Evolutionary conservation across 1,140 invertebrate species (phyloP), one percentile per base, ranked within the genome.

Genomic region (Cepaea nemoralis): DNA sequence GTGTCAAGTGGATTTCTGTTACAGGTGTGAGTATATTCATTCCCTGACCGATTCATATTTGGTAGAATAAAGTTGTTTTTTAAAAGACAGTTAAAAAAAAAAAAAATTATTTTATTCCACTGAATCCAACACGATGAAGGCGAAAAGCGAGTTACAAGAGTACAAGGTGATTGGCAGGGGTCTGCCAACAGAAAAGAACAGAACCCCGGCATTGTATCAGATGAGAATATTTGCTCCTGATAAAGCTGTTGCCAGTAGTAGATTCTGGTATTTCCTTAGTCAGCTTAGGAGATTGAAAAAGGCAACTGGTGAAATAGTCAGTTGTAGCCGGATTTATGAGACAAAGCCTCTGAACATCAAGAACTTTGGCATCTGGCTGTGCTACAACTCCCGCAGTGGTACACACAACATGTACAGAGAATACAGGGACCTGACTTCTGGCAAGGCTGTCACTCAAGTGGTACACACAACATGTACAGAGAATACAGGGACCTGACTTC

Each of bases 391-490:
- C 0, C 94, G 99, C 78, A 99, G 97, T 70, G 99, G 98, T 76
- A 99, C 97, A 50, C 99, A 99, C 93, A 99, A 99, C 93, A 99
- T 99, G 98, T 99, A 99, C 95, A 94, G 98, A 77, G 99, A 99
- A 93, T 99, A 99, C 93, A 94, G 99, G 86, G 99, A 99, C 91
- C 92, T 99, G 85, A 96, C 96, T 63, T 95, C 97, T 6, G 95
- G 96, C 76, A 97, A 96, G 80, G 99, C 98, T 71, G 98, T 99
- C 5, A 99, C 98, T 35, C 97, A 99, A n/a, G n/a, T n/a, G n/a
- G n/a, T n/a, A n/a, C n/a, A n/a, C n/a, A n/a, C n/a, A n/a, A n/a
- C n/a, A n/a, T n/a, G n/a, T n/a, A n/a, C n/a, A n/a, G n/a, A n/a
- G n/a, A n/a, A n/a, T n/a, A n/a, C n/a, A n/a, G n/a, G n/a, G n/a